Percentiles rank a stretch among this genome's conserved stretches.
These are phyloP conservation scores for Desmodus rotundus DNA, from an alignment of 2,113 vertebrate genomes.

Conservation along the genomic window DNA sequence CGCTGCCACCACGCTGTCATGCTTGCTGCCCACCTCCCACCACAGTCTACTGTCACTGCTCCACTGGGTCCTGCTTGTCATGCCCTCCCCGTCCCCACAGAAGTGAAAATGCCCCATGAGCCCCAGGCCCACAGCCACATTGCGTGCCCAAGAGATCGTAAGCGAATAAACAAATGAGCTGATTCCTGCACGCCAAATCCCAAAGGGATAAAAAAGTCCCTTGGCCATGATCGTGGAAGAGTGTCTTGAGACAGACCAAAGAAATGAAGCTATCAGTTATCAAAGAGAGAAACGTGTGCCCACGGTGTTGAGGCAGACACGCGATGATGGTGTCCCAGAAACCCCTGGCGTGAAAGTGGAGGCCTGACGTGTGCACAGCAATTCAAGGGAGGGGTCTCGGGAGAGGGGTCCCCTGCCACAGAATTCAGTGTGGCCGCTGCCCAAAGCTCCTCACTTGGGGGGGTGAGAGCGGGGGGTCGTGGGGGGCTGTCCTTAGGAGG, in stretches of 20 bases:
- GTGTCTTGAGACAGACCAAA: neutral
- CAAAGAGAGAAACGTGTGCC: neutral
- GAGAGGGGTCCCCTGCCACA: accelerated
- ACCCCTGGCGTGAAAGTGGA: neutral
- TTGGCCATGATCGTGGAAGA: neutral
- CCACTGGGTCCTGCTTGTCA: accelerated
- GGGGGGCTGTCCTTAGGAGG: too few relatives aligned
- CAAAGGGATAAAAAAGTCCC: accelerated
- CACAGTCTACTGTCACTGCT: accelerated
- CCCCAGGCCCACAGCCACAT: accelerated
- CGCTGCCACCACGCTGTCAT: accelerated
- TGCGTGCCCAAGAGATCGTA: accelerated
- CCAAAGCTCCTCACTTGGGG: neutral
- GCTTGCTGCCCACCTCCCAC: neutral
- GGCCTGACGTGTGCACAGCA: neutral
- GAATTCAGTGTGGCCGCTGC: accelerated
- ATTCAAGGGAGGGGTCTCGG: accelerated
- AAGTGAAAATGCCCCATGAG: accelerated
- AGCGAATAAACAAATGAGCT: neutral
- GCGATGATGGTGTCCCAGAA: accelerated
- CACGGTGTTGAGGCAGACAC: accelerated
- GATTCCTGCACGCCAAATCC: too few relatives aligned
- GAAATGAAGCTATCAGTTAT: neutral
- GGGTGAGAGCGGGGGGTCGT: too few relatives aligned
- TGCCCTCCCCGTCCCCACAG: accelerated